Conservation (phyloP, 2,888 invertebrate genomes). For the Drosophila kuntzei region DNA sequence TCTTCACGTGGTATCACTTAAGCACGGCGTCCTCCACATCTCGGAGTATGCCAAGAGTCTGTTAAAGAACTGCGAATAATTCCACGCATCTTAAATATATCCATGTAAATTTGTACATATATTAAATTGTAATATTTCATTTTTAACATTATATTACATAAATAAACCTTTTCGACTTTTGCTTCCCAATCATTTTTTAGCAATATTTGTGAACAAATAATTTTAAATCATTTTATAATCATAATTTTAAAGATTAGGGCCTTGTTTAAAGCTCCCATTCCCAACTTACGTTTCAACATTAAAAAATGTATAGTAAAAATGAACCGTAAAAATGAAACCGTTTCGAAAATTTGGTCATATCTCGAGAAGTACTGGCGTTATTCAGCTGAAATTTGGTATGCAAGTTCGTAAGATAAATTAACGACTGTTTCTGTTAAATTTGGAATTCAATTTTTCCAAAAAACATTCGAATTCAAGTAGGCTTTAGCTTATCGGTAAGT, state of each 20-base stretch:
- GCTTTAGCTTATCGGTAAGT: background rate
- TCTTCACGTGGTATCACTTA: constrained; percentile 86
- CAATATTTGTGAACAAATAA: no score
- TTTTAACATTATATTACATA: no score
- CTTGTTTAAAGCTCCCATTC: no score
- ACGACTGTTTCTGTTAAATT: background rate
- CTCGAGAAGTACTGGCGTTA: background rate
- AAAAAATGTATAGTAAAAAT: no score
- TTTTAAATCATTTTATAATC: no score
- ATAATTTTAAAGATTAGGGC: no score
- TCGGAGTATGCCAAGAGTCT: constrained; percentile 72
- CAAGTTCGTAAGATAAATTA: background rate
- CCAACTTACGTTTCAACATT: no score
- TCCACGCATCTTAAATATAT: background rate
- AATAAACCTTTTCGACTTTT: no score
- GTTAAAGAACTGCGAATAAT: background rate
- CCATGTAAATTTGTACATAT: background rate
- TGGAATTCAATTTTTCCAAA: background rate
- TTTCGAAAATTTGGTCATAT: no score
- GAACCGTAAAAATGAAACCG: no score
- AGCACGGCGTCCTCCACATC: constrained; percentile 82
- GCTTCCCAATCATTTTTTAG: no score
- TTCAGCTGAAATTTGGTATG: background rate
- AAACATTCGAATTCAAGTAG: background rate
- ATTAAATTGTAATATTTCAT: no score